These are phyloP conservation scores for Cinara cedri DNA, from an alignment of 2,888 invertebrate genomes.

Conservation along the genomic window DNA sequence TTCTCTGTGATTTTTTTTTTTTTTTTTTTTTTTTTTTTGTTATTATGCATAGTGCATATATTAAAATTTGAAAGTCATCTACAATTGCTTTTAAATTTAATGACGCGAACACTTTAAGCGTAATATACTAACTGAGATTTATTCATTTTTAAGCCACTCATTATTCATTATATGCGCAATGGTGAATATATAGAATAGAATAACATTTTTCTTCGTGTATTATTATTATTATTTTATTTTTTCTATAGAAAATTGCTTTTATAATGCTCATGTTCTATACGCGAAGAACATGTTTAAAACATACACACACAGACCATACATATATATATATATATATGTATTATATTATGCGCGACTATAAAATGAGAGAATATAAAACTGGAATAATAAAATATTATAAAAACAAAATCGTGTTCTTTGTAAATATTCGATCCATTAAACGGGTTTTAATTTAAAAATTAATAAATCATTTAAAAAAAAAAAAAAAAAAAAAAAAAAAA, in stretches of 20 bases:
- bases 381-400: conserved; percentile 28
- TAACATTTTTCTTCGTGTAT: conserved; percentile 43
- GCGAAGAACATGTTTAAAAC: conserved; percentile 37
- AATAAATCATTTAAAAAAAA: conserved; percentile 31
- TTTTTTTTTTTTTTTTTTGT: background rate
- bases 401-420: conserved; percentile 41
- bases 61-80: conserved; percentile 29
- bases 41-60: conserved; percentile 8
- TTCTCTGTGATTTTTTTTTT: too few relatives aligned
- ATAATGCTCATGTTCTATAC: conserved; percentile 27
- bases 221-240: conserved; percentile 17
- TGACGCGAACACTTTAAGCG: conserved; percentile 47
- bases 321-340: background rate
- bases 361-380: conserved; percentile 18
- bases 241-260: conserved; percentile 40
- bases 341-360: background rate
- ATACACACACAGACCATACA: conserved; percentile 19
- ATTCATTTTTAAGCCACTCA: conserved; percentile 45
- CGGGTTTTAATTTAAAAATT: conserved; percentile 45
- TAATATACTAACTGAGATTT: conserved; percentile 43
- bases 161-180: conserved; percentile 53
- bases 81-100: conserved; percentile 54
- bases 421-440: conserved; percentile 25
- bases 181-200: conserved; percentile 23
- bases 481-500: too few relatives aligned